Evolutionary conservation across 2,888 invertebrate genomes (phyloP).

Genomic region (Sussaba pulchella): DNA sequence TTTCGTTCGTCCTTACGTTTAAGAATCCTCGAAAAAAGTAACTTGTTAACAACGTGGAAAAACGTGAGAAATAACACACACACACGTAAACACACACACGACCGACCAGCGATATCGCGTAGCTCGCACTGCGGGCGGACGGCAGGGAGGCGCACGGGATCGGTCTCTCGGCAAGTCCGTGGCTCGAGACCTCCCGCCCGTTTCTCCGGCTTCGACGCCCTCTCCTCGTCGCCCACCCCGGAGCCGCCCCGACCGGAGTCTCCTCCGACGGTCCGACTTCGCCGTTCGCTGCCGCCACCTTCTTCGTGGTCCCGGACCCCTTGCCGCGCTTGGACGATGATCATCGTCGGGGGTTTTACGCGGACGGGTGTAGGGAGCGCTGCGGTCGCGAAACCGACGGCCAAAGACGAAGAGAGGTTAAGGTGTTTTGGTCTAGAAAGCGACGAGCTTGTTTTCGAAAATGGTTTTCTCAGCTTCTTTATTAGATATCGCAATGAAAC

Average conservation of each 20-base stretch:
- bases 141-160: conserved; percentile 77
- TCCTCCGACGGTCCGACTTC: no score
- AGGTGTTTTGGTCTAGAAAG: no score
- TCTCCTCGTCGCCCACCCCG: conserved; percentile 6
- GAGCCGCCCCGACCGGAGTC: conserved; percentile 65
- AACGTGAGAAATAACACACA: conserved; percentile 62
- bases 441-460: no score
- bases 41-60: conserved; percentile 32
- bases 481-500: no score
- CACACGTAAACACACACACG: conserved; percentile 79
- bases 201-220: conserved; percentile 40
- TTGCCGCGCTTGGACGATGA: conserved; percentile 56
- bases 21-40: no score
- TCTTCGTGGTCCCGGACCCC: conserved; percentile 27
- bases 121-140: conserved; percentile 82
- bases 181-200: conserved; percentile 64
- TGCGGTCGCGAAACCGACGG: conserved; percentile 28
- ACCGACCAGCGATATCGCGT: conserved; percentile 83
- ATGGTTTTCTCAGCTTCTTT: no score
- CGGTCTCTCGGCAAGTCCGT: conserved; percentile 77
- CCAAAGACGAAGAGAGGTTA: no score
- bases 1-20: no score
- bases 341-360: conserved; percentile 28
- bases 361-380: conserved; percentile 49
- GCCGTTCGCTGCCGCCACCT: no score